A percentile compares a stretch with the other conserved stretches of the same genome.
These are phyloP conservation scores for Coleophora flavipennella DNA, from an alignment of 2,888 invertebrate genomes.

Conservation along the genomic window DNA sequence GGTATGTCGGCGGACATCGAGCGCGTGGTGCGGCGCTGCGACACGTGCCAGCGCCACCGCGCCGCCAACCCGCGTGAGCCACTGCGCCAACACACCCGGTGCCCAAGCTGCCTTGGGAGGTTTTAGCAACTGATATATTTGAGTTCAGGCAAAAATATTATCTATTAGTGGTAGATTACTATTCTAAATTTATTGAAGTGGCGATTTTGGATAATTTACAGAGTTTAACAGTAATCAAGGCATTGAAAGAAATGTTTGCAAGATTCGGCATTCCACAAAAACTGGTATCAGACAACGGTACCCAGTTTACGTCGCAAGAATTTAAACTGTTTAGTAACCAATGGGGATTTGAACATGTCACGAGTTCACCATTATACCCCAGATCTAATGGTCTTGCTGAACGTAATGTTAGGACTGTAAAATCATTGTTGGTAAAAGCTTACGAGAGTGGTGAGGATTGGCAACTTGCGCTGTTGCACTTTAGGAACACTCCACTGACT, in stretches of 20 bases:
- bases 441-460: neutral
- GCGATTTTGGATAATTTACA: too few species aligned
- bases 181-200: slow-evolving; percentile 8
- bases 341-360: slow-evolving; percentile 6
- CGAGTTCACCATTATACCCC: slow-evolving; percentile 5
- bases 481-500: too few species aligned
- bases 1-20: slow-evolving; percentile 11
- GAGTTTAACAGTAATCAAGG: slow-evolving; percentile 1
- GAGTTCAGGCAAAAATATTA: slow-evolving; percentile 5
- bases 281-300: slow-evolving; percentile 2
- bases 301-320: slow-evolving; percentile 4
- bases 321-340: slow-evolving; percentile 1
- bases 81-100: slow-evolving; percentile 2
- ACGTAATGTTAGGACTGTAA: slow-evolving; percentile 3
- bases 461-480: slow-evolving; percentile 4
- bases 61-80: slow-evolving; percentile 8
- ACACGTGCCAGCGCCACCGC: slow-evolving; percentile 6
- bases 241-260: slow-evolving; percentile 3
- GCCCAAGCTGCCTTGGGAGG: slow-evolving; percentile 5
- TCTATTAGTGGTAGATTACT: slow-evolving; percentile 7
- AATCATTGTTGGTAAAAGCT: neutral
- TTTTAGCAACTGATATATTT: slow-evolving; percentile 6
- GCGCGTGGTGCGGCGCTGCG: slow-evolving; percentile 3
- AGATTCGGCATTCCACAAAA: slow-evolving; percentile 7
- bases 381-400: slow-evolving; percentile 8